phyloP scores from a whole-genome alignment of 2,113 vertebrate species.

The Cyphomyrus discorhynchus region DNA sequence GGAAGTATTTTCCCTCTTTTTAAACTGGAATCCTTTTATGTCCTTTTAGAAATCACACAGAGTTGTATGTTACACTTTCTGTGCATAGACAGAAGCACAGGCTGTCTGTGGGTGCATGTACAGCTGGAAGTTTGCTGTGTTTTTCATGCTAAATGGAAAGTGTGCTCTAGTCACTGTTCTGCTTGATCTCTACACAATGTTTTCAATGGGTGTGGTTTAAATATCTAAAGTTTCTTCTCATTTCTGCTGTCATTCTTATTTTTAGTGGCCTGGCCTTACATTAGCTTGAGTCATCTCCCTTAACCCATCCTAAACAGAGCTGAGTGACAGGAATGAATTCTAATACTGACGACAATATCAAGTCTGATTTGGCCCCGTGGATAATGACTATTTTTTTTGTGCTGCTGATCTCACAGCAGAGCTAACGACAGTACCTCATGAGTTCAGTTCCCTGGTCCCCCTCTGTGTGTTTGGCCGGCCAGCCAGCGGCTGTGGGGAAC shows the following conservation, averaged over 20 bases:
- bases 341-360: not conserved
- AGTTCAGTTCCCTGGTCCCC: not conserved
- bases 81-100: not conserved
- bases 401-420: not conserved
- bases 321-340: not conserved
- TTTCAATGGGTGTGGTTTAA: slow-evolving; percentile 16
- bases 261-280: not conserved
- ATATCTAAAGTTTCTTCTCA: not conserved
- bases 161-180: not conserved
- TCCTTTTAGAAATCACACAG: not conserved
- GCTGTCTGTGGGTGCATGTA: not conserved
- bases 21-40: not conserved
- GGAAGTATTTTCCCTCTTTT: slow-evolving; percentile 15
- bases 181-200: not conserved
- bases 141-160: not conserved
- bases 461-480: not conserved
- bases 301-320: not conserved
- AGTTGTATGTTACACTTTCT: not conserved
- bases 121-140: slow-evolving; percentile 2
- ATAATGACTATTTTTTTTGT: not conserved
- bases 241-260: not conserved
- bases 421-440: slow-evolving; percentile 14
- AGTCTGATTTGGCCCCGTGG: not conserved
- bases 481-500: not conserved
- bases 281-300: not conserved